Base-by-base conservation (phyloP, 2,113 vertebrate species). In the Pseudorasbora parva region DNA sequence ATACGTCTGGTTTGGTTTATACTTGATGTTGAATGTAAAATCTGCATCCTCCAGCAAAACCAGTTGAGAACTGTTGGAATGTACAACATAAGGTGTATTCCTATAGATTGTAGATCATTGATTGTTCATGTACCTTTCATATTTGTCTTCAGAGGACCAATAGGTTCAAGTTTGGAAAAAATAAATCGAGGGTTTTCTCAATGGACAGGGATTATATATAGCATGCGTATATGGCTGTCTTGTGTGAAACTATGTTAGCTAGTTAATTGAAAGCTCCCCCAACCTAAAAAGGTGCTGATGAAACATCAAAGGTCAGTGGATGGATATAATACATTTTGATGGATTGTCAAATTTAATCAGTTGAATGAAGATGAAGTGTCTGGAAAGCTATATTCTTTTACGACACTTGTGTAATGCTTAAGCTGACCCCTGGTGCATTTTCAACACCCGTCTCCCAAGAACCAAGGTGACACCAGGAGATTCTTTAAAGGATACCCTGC, bases 291-390 rank as follows among this genome's bases (percentile, higher is more conserved):
- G 47, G 49, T 66, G 45, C 47, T 19, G 37, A 84, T 62, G 82
- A 51, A 66, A 21, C 56, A 60, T 76, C 25, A 49, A 76, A 49
- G 23, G 43, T 66, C 78, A 62, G 4, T 51, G 60, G 45, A 56
- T 54, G 74, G 51, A 84, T 43, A 15, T 69, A 45, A 78, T 21
- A n/a, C 47, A 68, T 37, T 84, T 76, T 56, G 74, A 84, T 71
- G 37, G 59, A 78, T 57, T 78, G 60, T 78, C 74, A 84, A 78
- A 84, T 47, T 57, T 57, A 17, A 41, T 84, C 30, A 78, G n/a
- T 37, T 37, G 15, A 51, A 19, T 25, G 25, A 66, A 77, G 27
- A 83, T 84, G 45, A 78, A 10, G 47, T 84, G 30, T 56, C 74
- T 41, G 17, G n/a, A 68, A 57, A 78, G 27, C 10, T 41, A 2